Conservation (phyloP, 2,888 invertebrate genomes). For the Microchrysa polita region DNA sequence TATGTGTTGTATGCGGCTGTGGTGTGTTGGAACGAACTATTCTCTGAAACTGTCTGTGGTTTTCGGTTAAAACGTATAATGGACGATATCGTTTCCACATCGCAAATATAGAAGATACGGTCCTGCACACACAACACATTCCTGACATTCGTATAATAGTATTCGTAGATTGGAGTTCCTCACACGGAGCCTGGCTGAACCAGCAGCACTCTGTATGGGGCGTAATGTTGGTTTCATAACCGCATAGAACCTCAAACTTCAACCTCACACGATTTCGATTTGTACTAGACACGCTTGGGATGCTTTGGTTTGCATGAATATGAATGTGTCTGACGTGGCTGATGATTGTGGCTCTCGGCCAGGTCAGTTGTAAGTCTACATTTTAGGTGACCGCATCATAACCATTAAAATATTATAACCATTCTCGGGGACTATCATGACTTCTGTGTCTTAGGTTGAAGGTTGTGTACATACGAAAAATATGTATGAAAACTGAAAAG, state of each 20-base stretch:
- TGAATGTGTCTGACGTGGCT: slow-evolving; percentile 14
- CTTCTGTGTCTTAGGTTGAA: slow-evolving; percentile 6
- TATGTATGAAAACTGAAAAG: neutral
- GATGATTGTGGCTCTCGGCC: slow-evolving; percentile 19
- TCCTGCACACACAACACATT: no score
- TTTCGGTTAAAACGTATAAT: neutral
- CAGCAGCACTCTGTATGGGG: slow-evolving; percentile 3
- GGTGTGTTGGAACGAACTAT: slow-evolving; percentile 12
- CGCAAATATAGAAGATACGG: neutral
- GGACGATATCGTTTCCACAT: neutral
- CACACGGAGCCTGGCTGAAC: no score
- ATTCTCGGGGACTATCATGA: no score
- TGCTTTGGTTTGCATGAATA: slow-evolving; percentile 5
- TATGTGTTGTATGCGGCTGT: neutral
- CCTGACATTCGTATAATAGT: no score
- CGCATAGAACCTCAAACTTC: neutral
- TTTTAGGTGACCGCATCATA: slow-evolving; percentile 48
- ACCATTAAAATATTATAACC: slow-evolving; percentile 48
- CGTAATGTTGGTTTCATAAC: neutral
- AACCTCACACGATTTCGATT: slow-evolving; percentile 20
- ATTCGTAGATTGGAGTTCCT: no score
- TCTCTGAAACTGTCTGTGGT: slow-evolving; percentile 22
- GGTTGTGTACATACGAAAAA: no score
- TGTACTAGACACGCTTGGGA: no score
- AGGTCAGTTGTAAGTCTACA: slow-evolving; percentile 46